Evolutionary conservation across 1,140 invertebrate species (phyloP).

Genomic region (Rhynchophorus ferrugineus): DNA sequence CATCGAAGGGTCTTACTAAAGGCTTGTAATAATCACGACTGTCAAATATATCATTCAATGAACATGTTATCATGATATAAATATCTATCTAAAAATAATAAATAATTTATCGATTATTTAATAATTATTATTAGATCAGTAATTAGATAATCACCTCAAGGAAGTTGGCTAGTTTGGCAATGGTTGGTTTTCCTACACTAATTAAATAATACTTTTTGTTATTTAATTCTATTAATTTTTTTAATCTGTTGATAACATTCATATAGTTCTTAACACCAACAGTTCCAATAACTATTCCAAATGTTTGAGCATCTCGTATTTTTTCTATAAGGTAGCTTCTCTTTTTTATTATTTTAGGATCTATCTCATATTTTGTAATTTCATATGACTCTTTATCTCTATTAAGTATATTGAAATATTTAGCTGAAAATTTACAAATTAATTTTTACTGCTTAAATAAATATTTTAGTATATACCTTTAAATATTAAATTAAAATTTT

Average conservation of each 20-base stretch:
- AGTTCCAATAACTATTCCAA: slow-evolving; percentile 86
- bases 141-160: slow-evolving; percentile 55
- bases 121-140: background rate
- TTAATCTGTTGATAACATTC: slow-evolving; percentile 67
- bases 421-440: slow-evolving; percentile 36
- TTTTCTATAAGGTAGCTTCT: slow-evolving; percentile 79
- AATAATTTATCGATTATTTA: background rate
- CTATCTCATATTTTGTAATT: slow-evolving; percentile 39
- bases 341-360: slow-evolving; percentile 61
- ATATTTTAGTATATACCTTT: slow-evolving; percentile 29
- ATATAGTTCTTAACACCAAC: slow-evolving; percentile 75
- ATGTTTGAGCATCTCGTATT: slow-evolving; percentile 75
- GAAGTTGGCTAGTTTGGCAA: slow-evolving; percentile 89
- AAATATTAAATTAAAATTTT: slow-evolving; percentile 29
- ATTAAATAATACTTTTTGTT: slow-evolving; percentile 87
- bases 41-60: slow-evolving; percentile 78
- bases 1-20: slow-evolving; percentile 84
- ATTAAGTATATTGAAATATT: slow-evolving; percentile 46
- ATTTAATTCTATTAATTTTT: slow-evolving; percentile 59
- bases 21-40: slow-evolving; percentile 83
- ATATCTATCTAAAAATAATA: slow-evolving; percentile 67
- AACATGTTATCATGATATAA: slow-evolving; percentile 84
- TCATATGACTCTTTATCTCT: slow-evolving; percentile 37
- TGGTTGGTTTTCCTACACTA: slow-evolving; percentile 86
- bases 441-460: slow-evolving; percentile 12